Conservation (phyloP, 2,797 vertebrate species). For the Cottoperca gobio region DNA sequence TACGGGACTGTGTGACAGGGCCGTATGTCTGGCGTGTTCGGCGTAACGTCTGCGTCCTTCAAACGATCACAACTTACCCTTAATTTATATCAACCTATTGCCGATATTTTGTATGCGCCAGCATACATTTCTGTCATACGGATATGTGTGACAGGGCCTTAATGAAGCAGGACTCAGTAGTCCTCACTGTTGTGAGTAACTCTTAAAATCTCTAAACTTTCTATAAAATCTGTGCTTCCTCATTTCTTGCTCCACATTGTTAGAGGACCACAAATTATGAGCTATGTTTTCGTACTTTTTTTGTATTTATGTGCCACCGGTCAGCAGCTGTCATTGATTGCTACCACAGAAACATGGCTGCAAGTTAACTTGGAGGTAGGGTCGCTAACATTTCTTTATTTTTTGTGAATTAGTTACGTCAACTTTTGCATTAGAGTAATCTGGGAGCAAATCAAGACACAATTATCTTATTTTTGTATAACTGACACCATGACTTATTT, state of each 20-base stretch:
- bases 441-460: background rate
- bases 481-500: background rate
- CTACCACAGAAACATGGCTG: background rate
- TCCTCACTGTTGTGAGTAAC: background rate
- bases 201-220: background rate
- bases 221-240: too few species aligned
- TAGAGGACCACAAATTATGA: background rate
- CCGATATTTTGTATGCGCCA: too few species aligned
- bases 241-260: background rate
- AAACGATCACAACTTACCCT: too few species aligned
- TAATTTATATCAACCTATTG: too few species aligned
- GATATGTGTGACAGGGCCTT: too few species aligned
- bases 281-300: background rate
- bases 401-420: background rate
- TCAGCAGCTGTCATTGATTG: background rate
- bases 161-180: too few species aligned
- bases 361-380: background rate
- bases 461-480: background rate
- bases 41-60: too few species aligned
- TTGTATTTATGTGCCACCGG: background rate
- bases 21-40: too few species aligned
- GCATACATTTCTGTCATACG: too few species aligned
- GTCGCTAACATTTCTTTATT: background rate
- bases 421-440: background rate
- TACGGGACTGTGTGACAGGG: too few species aligned